Evolutionary conservation across 2,888 invertebrate genomes (phyloP).

Genomic region (Scaptomyza reducta): DNA sequence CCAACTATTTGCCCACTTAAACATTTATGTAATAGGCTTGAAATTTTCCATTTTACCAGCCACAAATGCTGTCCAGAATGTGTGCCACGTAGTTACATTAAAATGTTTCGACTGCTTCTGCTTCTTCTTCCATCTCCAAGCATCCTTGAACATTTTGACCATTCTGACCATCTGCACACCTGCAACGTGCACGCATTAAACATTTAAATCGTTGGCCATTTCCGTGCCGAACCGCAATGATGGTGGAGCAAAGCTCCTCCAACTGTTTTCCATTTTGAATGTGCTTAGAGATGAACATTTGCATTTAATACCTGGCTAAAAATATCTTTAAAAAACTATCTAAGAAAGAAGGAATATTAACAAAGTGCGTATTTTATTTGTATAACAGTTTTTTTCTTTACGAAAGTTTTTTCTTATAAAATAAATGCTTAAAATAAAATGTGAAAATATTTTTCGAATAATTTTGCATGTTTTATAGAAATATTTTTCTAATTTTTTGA

Average conservation of each 20-base stretch:
- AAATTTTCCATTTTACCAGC: slow-evolving; percentile 69
- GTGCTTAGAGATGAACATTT: slow-evolving; percentile 26
- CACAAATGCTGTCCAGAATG: slow-evolving; percentile 53
- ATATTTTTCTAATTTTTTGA: no score
- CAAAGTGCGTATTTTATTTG: neutral
- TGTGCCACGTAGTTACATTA: slow-evolving; percentile 43
- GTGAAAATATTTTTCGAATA: no score
- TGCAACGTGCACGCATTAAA: slow-evolving; percentile 60
- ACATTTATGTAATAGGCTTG: slow-evolving; percentile 77
- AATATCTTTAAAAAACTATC: neutral
- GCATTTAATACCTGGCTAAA: slow-evolving; percentile 5
- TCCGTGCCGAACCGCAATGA: slow-evolving; percentile 57
- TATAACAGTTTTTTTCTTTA: neutral
- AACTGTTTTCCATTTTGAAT: slow-evolving; percentile 1
- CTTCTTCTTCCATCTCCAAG: slow-evolving; percentile 7
- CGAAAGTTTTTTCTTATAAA: no score
- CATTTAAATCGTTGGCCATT: slow-evolving; percentile 63
- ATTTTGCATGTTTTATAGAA: no score
- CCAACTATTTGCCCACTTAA: slow-evolving; percentile 71
- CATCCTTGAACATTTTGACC: slow-evolving; percentile 3
- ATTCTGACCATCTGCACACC: slow-evolving; percentile 14
- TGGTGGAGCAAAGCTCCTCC: slow-evolving; percentile 45
- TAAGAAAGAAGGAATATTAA: neutral
- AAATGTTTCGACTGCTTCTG: slow-evolving; percentile 16
- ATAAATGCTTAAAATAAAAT: no score